Evolutionary conservation across 2,888 invertebrate genomes (phyloP).

Genomic region (Eupithecia inturbata): DNA sequence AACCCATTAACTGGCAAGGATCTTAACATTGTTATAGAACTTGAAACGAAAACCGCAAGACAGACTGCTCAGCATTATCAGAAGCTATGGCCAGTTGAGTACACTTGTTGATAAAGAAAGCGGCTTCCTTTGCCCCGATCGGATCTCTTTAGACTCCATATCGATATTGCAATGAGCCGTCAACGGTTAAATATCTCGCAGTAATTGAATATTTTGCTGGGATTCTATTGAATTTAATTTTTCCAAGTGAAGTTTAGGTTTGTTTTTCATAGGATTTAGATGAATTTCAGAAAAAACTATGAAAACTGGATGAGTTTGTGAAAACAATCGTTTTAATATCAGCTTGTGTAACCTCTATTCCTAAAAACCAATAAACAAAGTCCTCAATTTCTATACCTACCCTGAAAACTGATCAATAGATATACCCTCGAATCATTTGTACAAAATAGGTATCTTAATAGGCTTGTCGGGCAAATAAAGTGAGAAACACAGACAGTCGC

Average conservation of each 20-base stretch:
- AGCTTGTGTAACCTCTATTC: neutral
- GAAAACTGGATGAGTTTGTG: neutral
- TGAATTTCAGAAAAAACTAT: neutral
- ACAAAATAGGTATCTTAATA: constrained; percentile 55
- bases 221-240: constrained; percentile 19
- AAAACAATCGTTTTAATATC: neutral
- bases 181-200: constrained; percentile 46
- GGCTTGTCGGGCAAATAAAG: constrained; percentile 58
- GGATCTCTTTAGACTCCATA: constrained; percentile 57
- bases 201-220: constrained; percentile 42
- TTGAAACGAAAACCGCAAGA: constrained; percentile 26
- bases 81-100: constrained; percentile 55
- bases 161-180: constrained; percentile 44
- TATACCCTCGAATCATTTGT: constrained; percentile 33
- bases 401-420: constrained; percentile 13
- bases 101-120: constrained; percentile 70
- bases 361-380: too few species aligned
- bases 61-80: constrained; percentile 51
- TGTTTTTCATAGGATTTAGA: neutral
- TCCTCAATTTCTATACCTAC: neutral
- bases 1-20: neutral
- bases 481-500: constrained; percentile 60
- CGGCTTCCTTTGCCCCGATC: constrained; percentile 77
- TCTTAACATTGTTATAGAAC: constrained; percentile 6
- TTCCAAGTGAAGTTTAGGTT: neutral